Evolutionary conservation across 2,888 invertebrate species (phyloP), one percentile per base, ranked within the genome.

Genomic region (Belgica antarctica): DNA sequence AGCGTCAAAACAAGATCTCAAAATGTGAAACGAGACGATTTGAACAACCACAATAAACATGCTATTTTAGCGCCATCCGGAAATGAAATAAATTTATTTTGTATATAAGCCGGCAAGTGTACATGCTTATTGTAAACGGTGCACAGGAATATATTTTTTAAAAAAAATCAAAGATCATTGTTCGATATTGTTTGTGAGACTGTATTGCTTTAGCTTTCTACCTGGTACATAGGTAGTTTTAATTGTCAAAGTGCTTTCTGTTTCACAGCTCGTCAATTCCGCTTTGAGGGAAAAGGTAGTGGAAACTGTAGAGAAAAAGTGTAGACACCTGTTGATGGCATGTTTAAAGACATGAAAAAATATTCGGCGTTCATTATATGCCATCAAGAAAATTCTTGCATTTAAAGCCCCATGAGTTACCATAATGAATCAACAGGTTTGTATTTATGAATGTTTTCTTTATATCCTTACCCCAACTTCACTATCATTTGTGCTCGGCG

Each of bases 401-500:
- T 59, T 59, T 27, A 15, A 17, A 10, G 59, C n/a, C 47, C 57
- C 68, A 57, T 68, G 57, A 68, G 57, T 52, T 68, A 68, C 68
- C 52, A 68, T 25, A 68, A 57, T 31, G 57, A 68, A 28, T 68
- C 68, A 68, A 68, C 68, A 68, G 68, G 68, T 68, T 68, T 68
- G 8, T 57, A 68, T 68, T 47, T 59, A 59, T 27, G 19, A 31
- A 8, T 31, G 12, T 31, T 31, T 8, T 52, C 17, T 52, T 52
- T 41, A 8, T 19, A 8, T 52, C 22, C 72, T 72, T 70, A 72
- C 72, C 72, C 72, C 72, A 70, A 71, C 71, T 70, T 72, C 72
- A 59, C 62, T 69, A 66, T 73, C 73, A 27, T 71, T 72, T 65
- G 72, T 72, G 71, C 72, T 73, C 47, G 72, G 72, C 65, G 73